Base-by-base conservation (phyloP, 2,888 invertebrate species). In the Drosophila silvestris region DNA sequence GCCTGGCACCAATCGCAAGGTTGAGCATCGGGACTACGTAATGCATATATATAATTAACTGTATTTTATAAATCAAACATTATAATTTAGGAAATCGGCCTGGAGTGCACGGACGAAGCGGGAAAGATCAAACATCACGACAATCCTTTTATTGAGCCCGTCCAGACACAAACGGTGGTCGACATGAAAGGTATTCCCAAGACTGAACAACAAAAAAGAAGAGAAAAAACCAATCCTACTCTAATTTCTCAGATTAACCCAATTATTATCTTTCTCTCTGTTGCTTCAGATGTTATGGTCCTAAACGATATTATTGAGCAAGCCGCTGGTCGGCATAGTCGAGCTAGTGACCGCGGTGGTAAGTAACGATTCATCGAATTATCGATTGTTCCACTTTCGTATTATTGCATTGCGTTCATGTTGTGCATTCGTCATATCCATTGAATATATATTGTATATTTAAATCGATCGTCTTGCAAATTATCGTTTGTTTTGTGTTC, bases 271-370 rank as follows among this genome's bases (percentile, higher is more conserved):
- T 39, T 10, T 19, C 6, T 16, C 5, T 56, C 95, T 58, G 12
- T 37, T n/a, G 14, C 12, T 54, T 2, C 65, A 99, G 99, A 99
- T 95, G 98, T 99, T 77, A 98, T 98, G 98, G 98, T 98, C 89
- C 95, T 99, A 91, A 98, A 98, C 93, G 98, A 99, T 94, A 98
- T 99, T 91, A 98, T 99, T 90, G 98, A 99, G 93, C 98, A 98
- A 95, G 98, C 97, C 70, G 97, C 98, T 72, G 97, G 97, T 85
- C 95, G 97, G 93, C 97, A 97, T 92, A 97, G 97, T 94, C 95
- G 96, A 92, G 96, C 96, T 73, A 97, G 97, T 92, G 97, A 97
- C 81, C 97, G 97, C 93, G 97, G 97, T 96, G 97, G 97, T 97
- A 96, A 95, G 95, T 93, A 74, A n/a, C 32, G 26, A 50, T 14